Evolutionary conservation across 2,888 invertebrate genomes (phyloP).

Genomic region (Ceriagrion tenellum): DNA sequence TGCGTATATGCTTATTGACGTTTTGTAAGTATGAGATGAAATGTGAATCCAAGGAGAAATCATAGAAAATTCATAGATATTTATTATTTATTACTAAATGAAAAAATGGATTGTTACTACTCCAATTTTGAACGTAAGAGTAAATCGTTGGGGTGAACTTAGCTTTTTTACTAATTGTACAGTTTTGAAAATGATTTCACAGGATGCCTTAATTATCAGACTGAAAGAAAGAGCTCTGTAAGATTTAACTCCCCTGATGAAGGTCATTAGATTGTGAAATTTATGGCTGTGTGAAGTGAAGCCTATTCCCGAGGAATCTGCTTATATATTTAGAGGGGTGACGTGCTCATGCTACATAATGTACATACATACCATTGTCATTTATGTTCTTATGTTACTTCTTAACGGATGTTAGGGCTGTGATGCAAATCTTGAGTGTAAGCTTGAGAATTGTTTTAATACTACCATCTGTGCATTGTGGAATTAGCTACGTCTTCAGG

Average conservation of each 20-base stretch:
- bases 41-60: conserved; percentile 33
- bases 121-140: conserved; percentile 43
- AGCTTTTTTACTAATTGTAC: conserved; percentile 65
- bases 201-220: conserved; percentile 72
- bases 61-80: conserved; percentile 44
- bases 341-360: conserved; percentile 33
- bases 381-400: conserved; percentile 46
- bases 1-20: conserved; percentile 60
- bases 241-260: conserved; percentile 62
- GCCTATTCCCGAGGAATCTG: conserved; percentile 56
- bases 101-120: conserved; percentile 62
- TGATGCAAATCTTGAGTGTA: conserved; percentile 52
- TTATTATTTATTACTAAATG: conserved; percentile 67
- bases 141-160: conserved; percentile 53
- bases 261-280: conserved; percentile 40
- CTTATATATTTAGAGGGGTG: conserved; percentile 42
- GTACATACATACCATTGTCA: conserved; percentile 51
- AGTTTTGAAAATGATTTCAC: conserved; percentile 70
- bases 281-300: conserved; percentile 60
- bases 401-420: conserved; percentile 65
- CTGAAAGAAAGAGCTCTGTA: conserved; percentile 69
- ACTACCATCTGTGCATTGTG: conserved; percentile 47
- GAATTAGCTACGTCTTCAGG: conserved; percentile 39
- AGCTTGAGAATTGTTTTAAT: conserved; percentile 62
- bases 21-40: conserved; percentile 56